Evolutionary conservation across 2,113 vertebrate genomes (phyloP), one percentile per base, ranked within the genome.

Genomic region (Sitta europaea): DNA sequence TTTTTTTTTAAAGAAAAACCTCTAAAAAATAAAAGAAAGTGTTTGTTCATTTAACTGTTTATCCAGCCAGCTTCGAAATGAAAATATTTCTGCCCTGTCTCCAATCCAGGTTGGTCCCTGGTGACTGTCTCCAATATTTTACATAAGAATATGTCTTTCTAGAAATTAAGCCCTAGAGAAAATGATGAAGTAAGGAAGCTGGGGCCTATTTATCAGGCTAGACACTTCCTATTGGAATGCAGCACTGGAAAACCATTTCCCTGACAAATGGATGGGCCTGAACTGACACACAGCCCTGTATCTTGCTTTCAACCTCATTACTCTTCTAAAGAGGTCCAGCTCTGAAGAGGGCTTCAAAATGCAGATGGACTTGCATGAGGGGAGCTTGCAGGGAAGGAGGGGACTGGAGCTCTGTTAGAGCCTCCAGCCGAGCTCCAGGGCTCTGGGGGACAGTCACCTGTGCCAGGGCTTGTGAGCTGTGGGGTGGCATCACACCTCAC

Each of bases 191-290:
- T 62, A 59, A 87, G 63, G 67, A 90, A 65, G 75, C 71, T 88
- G 0, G 0, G 75, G 70, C 12, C 4, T 66, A 91, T 96, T 95
- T 80, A 97, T 94, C 91, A 95, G 67, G 22, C 55, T 70, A 78
- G 94, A 76, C 96, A 95, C n/a, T 63, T 88, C n/a, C 86, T 86
- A 40, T 72, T 3, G 0, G 74, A 33, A 65, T 61, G 75, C 63
- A 75, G 59, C 57, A 54, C 74, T 80, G 72, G 89, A 66, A 96
- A 95, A 92, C 87, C 94, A 86, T 83, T 96, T 91, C 87, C 71
- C 51, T 92, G 92, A 96, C 76, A 81, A 91, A 94, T 85, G 80
- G 87, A 91, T 12, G 51, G 67, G 81, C 28, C 73, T 2, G 4
- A 68, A 36, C 66, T 33, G 53, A 80, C 29, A 33, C 53, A 45